Evolutionary conservation across 2,113 vertebrate genomes (phyloP), one percentile per base, ranked within the genome.

Genomic region (Sturnus vulgaris): DNA sequence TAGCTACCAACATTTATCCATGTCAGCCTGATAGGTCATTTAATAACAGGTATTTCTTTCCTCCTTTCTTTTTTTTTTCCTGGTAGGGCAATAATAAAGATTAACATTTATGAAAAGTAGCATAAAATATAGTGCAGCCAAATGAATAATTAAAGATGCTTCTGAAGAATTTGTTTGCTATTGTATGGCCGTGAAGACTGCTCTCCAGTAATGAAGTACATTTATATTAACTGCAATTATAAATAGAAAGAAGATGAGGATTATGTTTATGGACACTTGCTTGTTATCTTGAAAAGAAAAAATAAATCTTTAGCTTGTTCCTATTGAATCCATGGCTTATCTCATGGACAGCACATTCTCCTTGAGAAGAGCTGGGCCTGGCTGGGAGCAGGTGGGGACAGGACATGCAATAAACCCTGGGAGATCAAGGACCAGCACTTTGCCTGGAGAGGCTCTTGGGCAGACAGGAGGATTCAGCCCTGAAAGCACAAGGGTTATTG

Each of bases 71-170:
- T 89, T 88, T 88, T 88, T 78, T 93, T 90, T 50, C 59, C 79
- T 60, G 47, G 73, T 80, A 88, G 92, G 87, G 97, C 97, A 97
- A 98, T 98, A 98, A 98, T 98, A 98, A 98, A 98, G 97, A 98
- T 98, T 95, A 98, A 98, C 97, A 98, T 97, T 98, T 98, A 98
- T 97, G 97, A 98, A 98, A 98, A 98, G 97, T 97, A 97, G 95
- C 93, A 96, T 97, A 98, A 98, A 98, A 97, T 97, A 98, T 92
- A 97, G 95, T 94, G 83, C 94, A 97, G 86, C 52, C 89, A 85
- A 96, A 98, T 98, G 97, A 98, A 98, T 98, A 98, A 98, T 98
- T 98, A 98, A 98, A 97, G 96, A 97, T 59, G 78, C 95, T 97
- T 96, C 97, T 97, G 97, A 98, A 96, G 97, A 97, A 97, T 95